These are phyloP conservation scores for Zygothrica quintamaculata DNA, from an alignment of 2,888 invertebrate species.

Conservation along the genomic window DNA sequence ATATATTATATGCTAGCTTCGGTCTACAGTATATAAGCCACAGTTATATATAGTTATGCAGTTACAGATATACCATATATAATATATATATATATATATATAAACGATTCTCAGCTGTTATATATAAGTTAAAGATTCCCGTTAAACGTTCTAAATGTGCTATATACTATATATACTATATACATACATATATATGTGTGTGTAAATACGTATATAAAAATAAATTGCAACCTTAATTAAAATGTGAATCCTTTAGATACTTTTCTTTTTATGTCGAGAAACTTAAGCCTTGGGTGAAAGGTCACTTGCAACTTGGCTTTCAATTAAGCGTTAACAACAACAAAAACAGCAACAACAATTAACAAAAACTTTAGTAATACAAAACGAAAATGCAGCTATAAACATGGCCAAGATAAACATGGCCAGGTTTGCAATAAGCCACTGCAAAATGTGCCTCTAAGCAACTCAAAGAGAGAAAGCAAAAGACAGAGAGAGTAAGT, in stretches of 20 bases:
- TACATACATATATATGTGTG: too few relatives aligned
- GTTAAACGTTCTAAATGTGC: constrained; percentile 68
- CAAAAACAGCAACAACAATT: too few relatives aligned
- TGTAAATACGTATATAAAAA: too few relatives aligned
- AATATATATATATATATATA: constrained; percentile 8
- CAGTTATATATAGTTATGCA: constrained; percentile 12
- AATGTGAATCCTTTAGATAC: constrained; percentile 3
- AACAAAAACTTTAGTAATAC: not conserved
- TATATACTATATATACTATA: constrained; percentile 24
- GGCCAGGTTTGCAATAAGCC: not conserved
- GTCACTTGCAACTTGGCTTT: constrained; percentile 3
- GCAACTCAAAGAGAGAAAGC: not conserved
- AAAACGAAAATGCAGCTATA: not conserved
- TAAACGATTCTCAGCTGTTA: constrained; percentile 46
- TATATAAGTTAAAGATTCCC: constrained; percentile 39
- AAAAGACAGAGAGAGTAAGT: not conserved
- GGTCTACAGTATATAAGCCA: not conserved
- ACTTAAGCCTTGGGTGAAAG: not conserved
- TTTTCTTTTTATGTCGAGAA: not conserved
- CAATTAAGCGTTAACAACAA: constrained; percentile 17
- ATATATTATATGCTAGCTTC: constrained; percentile 48
- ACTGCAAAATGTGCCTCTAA: too few relatives aligned
- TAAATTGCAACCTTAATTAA: not conserved
- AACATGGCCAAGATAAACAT: too few relatives aligned
- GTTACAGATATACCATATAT: constrained; percentile 30